These are phyloP conservation scores for Ptychoptera contaminata DNA, from an alignment of 2,888 invertebrate species.

Conservation along the genomic window DNA sequence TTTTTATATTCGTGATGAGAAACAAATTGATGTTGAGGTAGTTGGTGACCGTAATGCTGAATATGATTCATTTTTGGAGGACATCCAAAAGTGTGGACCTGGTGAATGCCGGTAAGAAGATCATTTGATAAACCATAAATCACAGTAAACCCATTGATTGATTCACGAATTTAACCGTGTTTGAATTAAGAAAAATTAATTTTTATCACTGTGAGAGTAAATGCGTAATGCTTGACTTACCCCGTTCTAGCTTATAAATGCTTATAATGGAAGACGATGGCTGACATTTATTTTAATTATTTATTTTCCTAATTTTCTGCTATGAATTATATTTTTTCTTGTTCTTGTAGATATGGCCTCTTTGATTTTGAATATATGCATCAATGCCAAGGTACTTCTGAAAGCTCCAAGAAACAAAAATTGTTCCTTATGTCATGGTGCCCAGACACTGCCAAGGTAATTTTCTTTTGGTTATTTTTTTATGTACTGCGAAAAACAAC, in stretches of 20 bases:
- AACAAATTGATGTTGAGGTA: constrained; percentile 88
- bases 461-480: constrained; percentile 18
- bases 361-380: constrained; percentile 98
- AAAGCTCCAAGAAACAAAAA: constrained; percentile 95
- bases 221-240: not conserved
- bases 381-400: constrained; percentile 92
- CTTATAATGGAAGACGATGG: no score
- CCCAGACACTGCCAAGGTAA: constrained; percentile 91
- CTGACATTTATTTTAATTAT: not conserved
- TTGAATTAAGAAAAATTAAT: no score
- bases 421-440: constrained; percentile 97
- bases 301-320: no score
- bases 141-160: no score
- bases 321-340: constrained; percentile 2
- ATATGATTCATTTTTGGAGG: constrained; percentile 87
- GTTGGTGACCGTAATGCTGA: constrained; percentile 80
- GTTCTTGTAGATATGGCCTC: constrained; percentile 60
- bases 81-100: constrained; percentile 79
- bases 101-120: constrained; percentile 71
- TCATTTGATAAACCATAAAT: no score
- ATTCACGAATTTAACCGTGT: no score
- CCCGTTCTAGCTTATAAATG: not conserved
- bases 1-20: constrained; percentile 90
- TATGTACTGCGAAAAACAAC: not conserved
- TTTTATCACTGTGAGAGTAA: constrained; percentile 2